Evolutionary conservation across 2,113 vertebrate species (phyloP).

Genomic region (Brachypteracias leptosomus): DNA sequence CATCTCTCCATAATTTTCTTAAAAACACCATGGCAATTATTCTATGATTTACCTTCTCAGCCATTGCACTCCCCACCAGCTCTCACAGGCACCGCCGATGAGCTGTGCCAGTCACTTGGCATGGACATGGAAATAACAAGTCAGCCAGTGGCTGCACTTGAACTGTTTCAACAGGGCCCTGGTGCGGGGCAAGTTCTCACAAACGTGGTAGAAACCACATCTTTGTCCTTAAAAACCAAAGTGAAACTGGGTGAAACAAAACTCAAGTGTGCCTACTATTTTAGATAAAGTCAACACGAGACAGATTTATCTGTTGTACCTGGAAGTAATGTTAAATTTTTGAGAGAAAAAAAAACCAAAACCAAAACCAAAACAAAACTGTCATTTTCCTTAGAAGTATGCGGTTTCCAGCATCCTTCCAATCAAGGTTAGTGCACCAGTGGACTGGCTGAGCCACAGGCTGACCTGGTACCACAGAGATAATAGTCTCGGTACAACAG

Average conservation of each 20-base stretch:
- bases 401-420: neutral
- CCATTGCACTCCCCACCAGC: neutral
- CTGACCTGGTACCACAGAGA: neutral
- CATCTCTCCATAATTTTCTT: neutral
- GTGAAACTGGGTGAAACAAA: neutral
- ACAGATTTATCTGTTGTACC: neutral
- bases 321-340: neutral
- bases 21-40: neutral
- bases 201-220: neutral
- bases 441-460: neutral
- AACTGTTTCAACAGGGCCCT: neutral
- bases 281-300: neutral
- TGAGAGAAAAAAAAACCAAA: neutral
- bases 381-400: neutral
- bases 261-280: neutral
- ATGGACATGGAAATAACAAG: neutral
- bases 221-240: neutral
- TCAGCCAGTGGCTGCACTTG: fast-evolving
- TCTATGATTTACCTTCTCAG: neutral
- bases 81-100: neutral
- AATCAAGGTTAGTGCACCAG: neutral
- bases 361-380: neutral
- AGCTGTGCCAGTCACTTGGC: neutral
- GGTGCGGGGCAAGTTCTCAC: neutral
- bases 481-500: neutral